Base-by-base conservation (phyloP, 1,140 invertebrate genomes). In the Oppia nitens region DNA sequence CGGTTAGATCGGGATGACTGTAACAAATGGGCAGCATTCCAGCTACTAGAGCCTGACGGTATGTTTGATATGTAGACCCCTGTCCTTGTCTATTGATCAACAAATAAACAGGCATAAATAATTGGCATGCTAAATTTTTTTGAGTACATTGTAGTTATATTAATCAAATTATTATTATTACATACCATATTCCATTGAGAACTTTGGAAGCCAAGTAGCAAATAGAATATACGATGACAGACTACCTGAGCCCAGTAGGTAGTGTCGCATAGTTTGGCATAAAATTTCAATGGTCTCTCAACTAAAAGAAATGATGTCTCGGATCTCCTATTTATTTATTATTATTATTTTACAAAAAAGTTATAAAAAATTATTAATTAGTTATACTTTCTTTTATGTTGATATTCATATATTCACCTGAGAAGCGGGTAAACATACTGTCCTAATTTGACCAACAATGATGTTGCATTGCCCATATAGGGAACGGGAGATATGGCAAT, bases 401-500 rank as follows among this genome's bases (percentile, higher is more conserved):
- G 6, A 52, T 9, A 11, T 11, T 11, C 12, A 21, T 26, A 23
- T n/a, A n/a, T n/a, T n/a, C n/a, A 27, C 57, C 57, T 48, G 3
- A 47, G 32, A 14, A 9, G 21, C 59, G 47, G 32, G 6, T 40
- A 47, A 58, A 40, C 20, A 20, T 60, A 14, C 25, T 40, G 20
- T 28, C 26, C 51, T 14, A 60, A 28, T 49, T n/a, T 25, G 17
- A 40, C 14, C 14, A 54, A 2, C n/a, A 54, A 14, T 14, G 58
- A 23, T 4, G 23, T 14, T n/a, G 47, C 47, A 21, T 76, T 75
- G 59, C 65, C 64, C n/a, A 57, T 56, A 21, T 29, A 14, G 0
- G 79, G 81, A 0, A 87, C 78, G 1, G 87, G 88, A 1, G 83
- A 87, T 45, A 92, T 69, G 0, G 80, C 80, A 56, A 81, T 75